Evolutionary conservation across 2,888 invertebrate genomes (phyloP).

Genomic region (Microctonus brassicae): DNA sequence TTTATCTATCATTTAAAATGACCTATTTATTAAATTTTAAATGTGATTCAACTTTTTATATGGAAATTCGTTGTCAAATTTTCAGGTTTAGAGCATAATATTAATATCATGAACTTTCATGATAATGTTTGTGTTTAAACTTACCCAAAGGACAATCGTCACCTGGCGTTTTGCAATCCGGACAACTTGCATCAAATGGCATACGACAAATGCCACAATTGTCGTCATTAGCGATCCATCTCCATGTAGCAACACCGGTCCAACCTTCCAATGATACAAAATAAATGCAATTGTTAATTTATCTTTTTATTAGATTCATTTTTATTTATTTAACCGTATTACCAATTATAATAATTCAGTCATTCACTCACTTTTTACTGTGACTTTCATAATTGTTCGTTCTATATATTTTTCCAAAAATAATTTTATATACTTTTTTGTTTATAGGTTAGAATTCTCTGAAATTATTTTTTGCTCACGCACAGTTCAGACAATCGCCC

Average conservation of each 20-base stretch:
- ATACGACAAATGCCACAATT: conserved; percentile 99
- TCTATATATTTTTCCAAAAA: not conserved
- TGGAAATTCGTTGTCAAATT: no score
- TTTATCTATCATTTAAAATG: no score
- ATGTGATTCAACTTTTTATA: no score
- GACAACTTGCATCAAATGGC: conserved; percentile 98
- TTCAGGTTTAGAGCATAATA: no score
- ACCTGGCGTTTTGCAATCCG: conserved; percentile 96
- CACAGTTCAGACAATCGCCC: not conserved
- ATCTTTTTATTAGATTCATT: conserved; percentile 41
- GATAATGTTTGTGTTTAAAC: no score
- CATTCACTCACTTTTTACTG: conserved; percentile 34
- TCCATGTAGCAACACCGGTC: conserved; percentile 98
- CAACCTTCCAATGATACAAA: conserved; percentile 74
- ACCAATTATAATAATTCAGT: not conserved
- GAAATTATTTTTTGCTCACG: not conserved
- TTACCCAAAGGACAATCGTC: conserved; percentile 94
- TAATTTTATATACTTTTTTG: not conserved
- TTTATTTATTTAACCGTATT: not conserved
- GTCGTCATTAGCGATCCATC: conserved; percentile 99
- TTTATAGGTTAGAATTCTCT: not conserved
- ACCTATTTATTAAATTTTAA: no score
- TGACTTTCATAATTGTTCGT: conserved; percentile 30
- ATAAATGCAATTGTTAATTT: conserved; percentile 63
- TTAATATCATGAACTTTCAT: no score